Evolutionary conservation across 2,888 invertebrate genomes (phyloP).

Genomic region (Drepana falcataria): DNA sequence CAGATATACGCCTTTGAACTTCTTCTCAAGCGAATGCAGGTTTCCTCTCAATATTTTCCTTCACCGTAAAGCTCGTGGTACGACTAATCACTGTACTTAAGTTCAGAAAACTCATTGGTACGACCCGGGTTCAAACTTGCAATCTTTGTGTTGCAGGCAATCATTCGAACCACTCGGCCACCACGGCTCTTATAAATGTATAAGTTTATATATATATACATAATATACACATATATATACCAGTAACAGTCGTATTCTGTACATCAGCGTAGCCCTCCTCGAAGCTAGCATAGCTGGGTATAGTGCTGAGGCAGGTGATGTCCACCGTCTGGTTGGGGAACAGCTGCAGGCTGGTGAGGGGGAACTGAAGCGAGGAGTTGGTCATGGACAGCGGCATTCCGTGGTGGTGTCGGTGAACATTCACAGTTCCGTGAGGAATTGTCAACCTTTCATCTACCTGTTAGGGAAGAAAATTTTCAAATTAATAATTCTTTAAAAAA

Average conservation of each 20-base stretch:
- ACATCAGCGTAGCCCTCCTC: constrained; percentile 86
- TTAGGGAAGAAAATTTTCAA: neutral
- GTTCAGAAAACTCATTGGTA: too few relatives aligned
- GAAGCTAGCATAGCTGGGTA: constrained; percentile 84
- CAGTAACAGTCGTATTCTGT: constrained; percentile 83
- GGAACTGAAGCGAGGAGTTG: constrained; percentile 80
- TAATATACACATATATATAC: constrained; percentile 62
- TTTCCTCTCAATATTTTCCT: too few relatives aligned
- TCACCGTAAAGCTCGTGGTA: too few relatives aligned
- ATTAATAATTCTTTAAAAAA: neutral
- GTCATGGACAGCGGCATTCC: constrained; percentile 60
- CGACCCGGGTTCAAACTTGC: too few relatives aligned
- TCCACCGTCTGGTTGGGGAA: constrained; percentile 84
- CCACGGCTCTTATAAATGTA: too few relatives aligned
- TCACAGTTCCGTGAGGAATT: constrained; percentile 59
- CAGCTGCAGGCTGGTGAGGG: constrained; percentile 83
- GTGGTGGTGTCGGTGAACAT: constrained; percentile 58
- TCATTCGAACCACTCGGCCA: too few relatives aligned
- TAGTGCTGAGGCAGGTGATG: constrained; percentile 87
- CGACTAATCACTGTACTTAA: too few relatives aligned
- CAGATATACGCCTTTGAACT: too few relatives aligned
- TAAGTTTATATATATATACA: too few relatives aligned
- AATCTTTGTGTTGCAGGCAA: too few relatives aligned
- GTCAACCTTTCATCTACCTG: constrained; percentile 69
- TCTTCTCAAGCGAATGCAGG: too few relatives aligned